phyloP scores from a whole-genome alignment of 2,797 vertebrate species.

The Vireo griseus region DNA sequence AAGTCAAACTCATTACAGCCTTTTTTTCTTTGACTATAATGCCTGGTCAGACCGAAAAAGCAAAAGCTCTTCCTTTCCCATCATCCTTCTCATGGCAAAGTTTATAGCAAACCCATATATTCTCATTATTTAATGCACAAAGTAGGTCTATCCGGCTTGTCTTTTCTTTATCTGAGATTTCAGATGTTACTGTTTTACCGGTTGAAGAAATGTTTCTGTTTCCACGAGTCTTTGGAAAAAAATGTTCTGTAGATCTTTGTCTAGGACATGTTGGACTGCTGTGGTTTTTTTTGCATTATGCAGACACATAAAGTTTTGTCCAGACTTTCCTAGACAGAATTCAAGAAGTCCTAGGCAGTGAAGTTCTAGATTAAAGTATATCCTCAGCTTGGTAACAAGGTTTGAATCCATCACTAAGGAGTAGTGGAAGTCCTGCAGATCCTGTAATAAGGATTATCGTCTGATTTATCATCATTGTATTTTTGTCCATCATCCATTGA shows the following conservation, averaged over 20 bases:
- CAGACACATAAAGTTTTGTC: neutral
- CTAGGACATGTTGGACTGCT: neutral
- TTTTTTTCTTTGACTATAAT: neutral
- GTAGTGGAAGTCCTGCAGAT: neutral
- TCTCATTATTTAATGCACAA: neutral
- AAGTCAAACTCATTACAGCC: neutral
- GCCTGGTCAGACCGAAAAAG: neutral
- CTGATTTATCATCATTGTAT: neutral
- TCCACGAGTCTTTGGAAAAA: neutral
- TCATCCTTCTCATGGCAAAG: neutral
- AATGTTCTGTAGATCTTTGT: neutral
- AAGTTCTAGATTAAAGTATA: neutral
- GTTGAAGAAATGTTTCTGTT: neutral
- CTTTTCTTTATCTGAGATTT: neutral
- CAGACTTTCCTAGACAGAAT: neutral
- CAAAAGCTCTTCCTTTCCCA: neutral
- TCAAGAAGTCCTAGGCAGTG: neutral
- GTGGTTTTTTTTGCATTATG: neutral
- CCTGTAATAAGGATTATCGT: neutral
- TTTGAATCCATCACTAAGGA: neutral
- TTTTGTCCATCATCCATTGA: neutral
- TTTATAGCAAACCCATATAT: neutral
- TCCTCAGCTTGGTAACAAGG: neutral
- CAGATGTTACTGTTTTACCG: neutral
- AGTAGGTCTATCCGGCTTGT: neutral